Base-by-base conservation (phyloP, 2,888 invertebrate species). In the Cremastobaeus sp. region DNA sequence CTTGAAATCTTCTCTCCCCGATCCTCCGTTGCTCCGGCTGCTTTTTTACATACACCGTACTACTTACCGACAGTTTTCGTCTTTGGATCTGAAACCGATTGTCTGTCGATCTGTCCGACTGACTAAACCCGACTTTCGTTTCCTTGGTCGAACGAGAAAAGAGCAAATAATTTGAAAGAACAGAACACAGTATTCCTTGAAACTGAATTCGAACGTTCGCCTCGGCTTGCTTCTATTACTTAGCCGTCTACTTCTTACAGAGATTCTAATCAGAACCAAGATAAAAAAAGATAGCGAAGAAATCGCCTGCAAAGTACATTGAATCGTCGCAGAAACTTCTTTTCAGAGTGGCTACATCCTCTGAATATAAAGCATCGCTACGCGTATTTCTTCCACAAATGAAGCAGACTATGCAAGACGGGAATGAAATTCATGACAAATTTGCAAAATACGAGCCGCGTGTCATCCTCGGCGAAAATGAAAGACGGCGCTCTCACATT, bases 11-110 rank as follows among this genome's bases (percentile, higher is more conserved):
- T 75, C 66, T 74, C 62, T 70, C 60, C 74, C 76, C 65, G 73
- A 76, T 77, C 76, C 77, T 57, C 74, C 73, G 76, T 72, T 60
- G 52, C 65, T 73, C 69, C 55, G 76, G 57, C 55, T 77, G 43
- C 66, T 57, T 76, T 68, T 71, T 65, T 70, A 48, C 64, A 65
- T 70, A 32, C 68, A 30, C 54, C 59, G 21, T 50, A 35, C 32
- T 45, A 34, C 52, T 65, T 66, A 65, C 48, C 37, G 69, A 55
- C 34, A 47, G 47, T 57, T 48, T 69, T 47, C 74, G 54, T 52
- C 45, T 28, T 59, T 21, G 39, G 3, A 45, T 59, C 52, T 12
- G 41, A 60, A 62, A 60, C 60, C 66, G 62, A 73, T 73, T 73
- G 60, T 66, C 60, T 60, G 55, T 55, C 55, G 54, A 66, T 66